Percentiles rank a stretch among this genome's conserved stretches.
Conservation (phyloP, 2,888 invertebrate species). For the Synergus itoensis region DNA sequence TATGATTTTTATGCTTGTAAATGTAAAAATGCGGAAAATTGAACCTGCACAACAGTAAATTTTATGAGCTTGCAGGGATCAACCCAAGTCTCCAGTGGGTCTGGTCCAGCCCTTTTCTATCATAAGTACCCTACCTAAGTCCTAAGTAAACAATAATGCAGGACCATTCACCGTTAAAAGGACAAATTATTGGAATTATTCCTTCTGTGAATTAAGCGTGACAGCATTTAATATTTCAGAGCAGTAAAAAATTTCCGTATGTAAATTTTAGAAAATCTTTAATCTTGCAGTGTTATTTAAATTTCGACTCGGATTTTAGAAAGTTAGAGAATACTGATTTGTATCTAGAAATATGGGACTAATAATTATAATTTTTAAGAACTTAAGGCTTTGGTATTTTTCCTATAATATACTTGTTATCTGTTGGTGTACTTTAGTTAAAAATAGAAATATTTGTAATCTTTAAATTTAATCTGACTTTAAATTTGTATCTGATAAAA, state of each 20-base stretch:
- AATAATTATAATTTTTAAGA: background rate
- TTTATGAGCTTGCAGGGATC: background rate
- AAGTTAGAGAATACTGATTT: background rate
- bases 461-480: background rate
- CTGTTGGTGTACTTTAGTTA: background rate
- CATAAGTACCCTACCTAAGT: background rate
- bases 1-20: background rate
- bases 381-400: background rate
- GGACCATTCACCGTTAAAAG: conserved; percentile 16
- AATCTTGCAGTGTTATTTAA: background rate
- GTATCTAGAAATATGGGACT: background rate
- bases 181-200: background rate
- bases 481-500: background rate
- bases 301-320: background rate
- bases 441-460: background rate
- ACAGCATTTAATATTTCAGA: background rate
- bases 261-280: background rate
- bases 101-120: background rate
- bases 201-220: background rate
- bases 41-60: background rate
- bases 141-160: conserved; percentile 12
- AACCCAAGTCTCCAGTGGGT: background rate
- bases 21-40: too few species aligned
- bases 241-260: background rate
- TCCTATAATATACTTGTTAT: background rate